Base-by-base conservation (phyloP, 2,888 invertebrate genomes). In the Syrista parreyssii region DNA sequence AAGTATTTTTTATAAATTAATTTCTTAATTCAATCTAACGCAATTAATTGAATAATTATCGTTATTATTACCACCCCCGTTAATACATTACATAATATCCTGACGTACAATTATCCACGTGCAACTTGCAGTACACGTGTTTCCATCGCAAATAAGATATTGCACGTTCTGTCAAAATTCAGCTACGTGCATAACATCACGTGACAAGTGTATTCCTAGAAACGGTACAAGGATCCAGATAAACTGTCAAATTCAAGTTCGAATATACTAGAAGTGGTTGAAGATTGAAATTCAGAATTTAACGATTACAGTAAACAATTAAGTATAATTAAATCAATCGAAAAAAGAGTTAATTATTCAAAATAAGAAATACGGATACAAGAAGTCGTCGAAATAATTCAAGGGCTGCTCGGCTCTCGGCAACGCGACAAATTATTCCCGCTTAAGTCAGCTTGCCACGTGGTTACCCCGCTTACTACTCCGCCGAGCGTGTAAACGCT, bases 401-500 rank as follows among this genome's bases (percentile, higher is more conserved):
- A 55, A 23, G 23, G 23, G 55, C 9, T 15, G 23, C 55, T 55
- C 23, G 15, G 23, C 23, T 23, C 55, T 55, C 55, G 23, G 23
- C 23, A 55, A 23, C 1, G 55, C 55, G 23, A 23, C 55, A 9
- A 55, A 23, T 55, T 55, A 55, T 23, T 55, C 55, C 55, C 23
- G 23, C 55, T 55, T 55, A 55, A 55, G 55, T 55, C 55, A 55
- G 23, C 55, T 23, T 23, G 55, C 23, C 55, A 55, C 23, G 55
- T 55, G 55, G 55, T 55, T 23, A 23, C 55, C 15, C 9, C 55
- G 55, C 55, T 55, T 23, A 55, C 55, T 33, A 71, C 71, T 71
- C 11, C 71, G 31, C 12, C 71, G 31, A 71, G 71, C 71, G 71
- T 71, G 71, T 71, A 71, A 71, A 71, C 31, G 71, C 71, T 71